A percentile compares a stretch with the other conserved stretches of the same genome.
phyloP scores from a whole-genome alignment of 2,113 vertebrate genomes.

The Lepidothrix coronata region DNA sequence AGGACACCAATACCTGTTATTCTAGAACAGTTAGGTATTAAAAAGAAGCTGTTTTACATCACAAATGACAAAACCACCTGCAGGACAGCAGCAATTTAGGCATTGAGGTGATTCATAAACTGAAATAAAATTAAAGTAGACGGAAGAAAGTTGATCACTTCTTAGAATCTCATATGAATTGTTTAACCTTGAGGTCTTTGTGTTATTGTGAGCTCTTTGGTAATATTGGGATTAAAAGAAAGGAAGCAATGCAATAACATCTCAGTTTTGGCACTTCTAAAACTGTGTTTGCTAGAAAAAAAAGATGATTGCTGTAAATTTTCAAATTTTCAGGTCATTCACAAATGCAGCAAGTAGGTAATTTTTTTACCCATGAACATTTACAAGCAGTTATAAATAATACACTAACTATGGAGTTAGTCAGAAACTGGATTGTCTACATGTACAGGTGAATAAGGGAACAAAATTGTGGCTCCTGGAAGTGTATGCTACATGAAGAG shows the following conservation, averaged over 20 bases:
- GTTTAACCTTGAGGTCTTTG: neutral
- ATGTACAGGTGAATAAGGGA: neutral
- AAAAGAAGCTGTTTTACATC: neutral
- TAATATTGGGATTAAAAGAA: neutral
- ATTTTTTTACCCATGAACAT: neutral
- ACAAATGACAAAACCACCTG: neutral
- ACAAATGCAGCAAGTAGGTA: neutral
- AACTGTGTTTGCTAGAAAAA: neutral
- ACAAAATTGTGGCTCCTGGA: neutral
- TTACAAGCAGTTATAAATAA: neutral
- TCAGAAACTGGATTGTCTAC: neutral
- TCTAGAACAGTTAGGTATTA: neutral
- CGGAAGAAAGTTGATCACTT: neutral
- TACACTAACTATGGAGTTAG: neutral
- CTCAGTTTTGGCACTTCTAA: neutral
- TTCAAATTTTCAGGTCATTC: neutral
- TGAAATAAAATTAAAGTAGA: conserved; percentile 2
- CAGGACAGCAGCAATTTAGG: neutral
- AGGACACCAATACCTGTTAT: neutral
- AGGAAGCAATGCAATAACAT: neutral
- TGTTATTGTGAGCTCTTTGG: neutral
- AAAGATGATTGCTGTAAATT: neutral
- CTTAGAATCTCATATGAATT: neutral
- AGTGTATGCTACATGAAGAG: neutral
- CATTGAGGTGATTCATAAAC: neutral